These are phyloP conservation scores for Halisarca cf. caerulea DNA, from an alignment of 37 sponge, comb jelly and placozoan genomes.

Conservation along the genomic window DNA sequence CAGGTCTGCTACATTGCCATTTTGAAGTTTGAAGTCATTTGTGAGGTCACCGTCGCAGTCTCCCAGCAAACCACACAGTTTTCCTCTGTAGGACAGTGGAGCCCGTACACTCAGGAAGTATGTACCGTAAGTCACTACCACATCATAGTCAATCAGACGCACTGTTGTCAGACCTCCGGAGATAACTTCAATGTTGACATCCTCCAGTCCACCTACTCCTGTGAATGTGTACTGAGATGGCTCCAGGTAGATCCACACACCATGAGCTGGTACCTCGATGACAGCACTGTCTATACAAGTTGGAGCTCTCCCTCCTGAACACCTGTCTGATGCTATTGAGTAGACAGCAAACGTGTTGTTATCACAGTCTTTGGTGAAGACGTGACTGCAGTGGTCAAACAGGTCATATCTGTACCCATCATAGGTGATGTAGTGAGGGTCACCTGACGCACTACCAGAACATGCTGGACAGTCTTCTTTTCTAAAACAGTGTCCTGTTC, in stretches of 20 bases:
- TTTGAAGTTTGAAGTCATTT: neutral
- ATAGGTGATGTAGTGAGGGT: conserved; percentile 6
- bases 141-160: neutral
- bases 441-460: conserved; percentile 1
- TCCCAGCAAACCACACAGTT: conserved; percentile 12
- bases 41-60: neutral
- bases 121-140: neutral
- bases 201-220: neutral
- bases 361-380: conserved; percentile 18
- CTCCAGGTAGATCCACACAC: neutral
- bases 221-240: neutral
- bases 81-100: conserved; percentile 8
- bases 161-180: too few species aligned
- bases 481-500: neutral
- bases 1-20: neutral
- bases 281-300: conserved; percentile 8
- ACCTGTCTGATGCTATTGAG: neutral
- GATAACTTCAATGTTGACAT: neutral
- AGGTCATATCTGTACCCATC: conserved; percentile 1
- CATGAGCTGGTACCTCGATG: neutral
- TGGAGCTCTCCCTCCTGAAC: neutral
- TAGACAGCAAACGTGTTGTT: neutral
- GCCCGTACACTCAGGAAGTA: neutral
- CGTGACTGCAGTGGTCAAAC: conserved; percentile 19
- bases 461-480: neutral